A percentile compares a stretch with the other conserved stretches of the same genome.
Conservation (phyloP, 2,797 vertebrate genomes). For the Brotula barbata region DNA sequence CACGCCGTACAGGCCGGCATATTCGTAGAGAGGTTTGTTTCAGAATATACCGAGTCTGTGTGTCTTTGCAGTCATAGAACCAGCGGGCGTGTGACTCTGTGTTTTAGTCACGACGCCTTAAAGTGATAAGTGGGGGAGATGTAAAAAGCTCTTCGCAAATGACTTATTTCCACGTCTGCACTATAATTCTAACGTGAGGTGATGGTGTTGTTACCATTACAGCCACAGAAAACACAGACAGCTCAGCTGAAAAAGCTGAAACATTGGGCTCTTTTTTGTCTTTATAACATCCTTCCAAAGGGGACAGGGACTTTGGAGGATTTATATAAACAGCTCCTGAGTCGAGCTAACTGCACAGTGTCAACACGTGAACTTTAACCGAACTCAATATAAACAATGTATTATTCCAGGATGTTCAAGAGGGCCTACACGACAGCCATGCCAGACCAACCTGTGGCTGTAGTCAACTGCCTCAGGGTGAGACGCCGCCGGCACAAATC, state of each 20-base stretch:
- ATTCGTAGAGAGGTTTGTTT: conserved; percentile 89
- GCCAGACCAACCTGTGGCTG: conserved; percentile 84
- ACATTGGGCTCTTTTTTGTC: conserved; percentile 50
- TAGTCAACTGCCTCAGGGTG: conserved; percentile 90
- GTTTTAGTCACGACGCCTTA: conserved; percentile 11
- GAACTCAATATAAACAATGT: conserved; percentile 70
- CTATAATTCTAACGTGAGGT: conserved; percentile 27
- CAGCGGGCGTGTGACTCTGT: neutral
- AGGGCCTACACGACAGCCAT: conserved; percentile 86
- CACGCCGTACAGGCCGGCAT: conserved; percentile 94
- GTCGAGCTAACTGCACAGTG: conserved; percentile 62
- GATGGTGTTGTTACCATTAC: conserved; percentile 22
- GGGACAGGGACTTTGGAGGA: conserved; percentile 49
- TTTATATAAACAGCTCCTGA: conserved; percentile 73
- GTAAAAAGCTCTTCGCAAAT: conserved; percentile 27
- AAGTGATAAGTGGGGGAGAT: conserved; percentile 10
- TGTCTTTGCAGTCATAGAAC: conserved; percentile 2
- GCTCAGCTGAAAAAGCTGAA: conserved; percentile 40
- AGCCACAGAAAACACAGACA: conserved; percentile 42
- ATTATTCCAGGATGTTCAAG: conserved; percentile 88
- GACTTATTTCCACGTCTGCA: conserved; percentile 23
- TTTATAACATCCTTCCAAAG: conserved; percentile 66
- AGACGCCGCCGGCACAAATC: conserved; percentile 43
- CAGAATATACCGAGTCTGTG: neutral
- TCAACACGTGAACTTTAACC: conserved; percentile 73